phyloP scores from a whole-genome alignment of 2,888 invertebrate genomes.

The Sinodicranocentrus sp. region DNA sequence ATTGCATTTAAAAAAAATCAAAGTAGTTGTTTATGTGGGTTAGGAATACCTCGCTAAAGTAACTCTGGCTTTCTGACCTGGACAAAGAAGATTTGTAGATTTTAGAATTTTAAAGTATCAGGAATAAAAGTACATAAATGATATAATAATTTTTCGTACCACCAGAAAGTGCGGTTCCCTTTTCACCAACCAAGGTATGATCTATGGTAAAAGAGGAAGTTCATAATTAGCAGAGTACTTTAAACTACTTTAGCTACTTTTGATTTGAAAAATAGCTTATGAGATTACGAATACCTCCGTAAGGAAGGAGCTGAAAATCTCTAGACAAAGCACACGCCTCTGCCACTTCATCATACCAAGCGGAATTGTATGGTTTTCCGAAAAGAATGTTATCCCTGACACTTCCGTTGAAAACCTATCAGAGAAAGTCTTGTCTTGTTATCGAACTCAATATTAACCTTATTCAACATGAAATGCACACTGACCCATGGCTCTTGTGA shows the following conservation, averaged over 20 bases:
- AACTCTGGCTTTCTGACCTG: constrained; percentile 90
- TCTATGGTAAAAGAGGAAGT: constrained; percentile 72
- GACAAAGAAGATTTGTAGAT: not conserved
- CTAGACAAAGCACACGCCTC: constrained; percentile 79
- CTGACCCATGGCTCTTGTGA: constrained; percentile 84
- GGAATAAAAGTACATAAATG: not conserved
- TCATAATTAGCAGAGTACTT: no score
- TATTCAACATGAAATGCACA: no score
- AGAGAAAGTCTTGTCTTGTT: no score
- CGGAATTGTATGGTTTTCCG: constrained; percentile 56
- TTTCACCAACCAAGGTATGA: constrained; percentile 70
- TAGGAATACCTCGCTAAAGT: constrained; percentile 82
- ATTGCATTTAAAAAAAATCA: no score
- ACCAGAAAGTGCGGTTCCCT: constrained; percentile 61
- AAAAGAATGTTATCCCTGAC: constrained; percentile 68
- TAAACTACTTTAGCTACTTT: no score
- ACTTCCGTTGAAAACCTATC: constrained; percentile 85
- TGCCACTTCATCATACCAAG: constrained; percentile 79
- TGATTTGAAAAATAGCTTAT: no score
- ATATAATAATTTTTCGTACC: constrained; percentile 74
- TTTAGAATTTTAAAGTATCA: not conserved
- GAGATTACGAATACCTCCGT: constrained; percentile 77
- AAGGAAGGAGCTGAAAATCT: constrained; percentile 79
- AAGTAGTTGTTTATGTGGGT: no score
- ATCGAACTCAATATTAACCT: no score